Evolutionary conservation across 2,888 invertebrate species (phyloP), one percentile per base, ranked within the genome.

Genomic region (Agriopis aurantiaria): DNA sequence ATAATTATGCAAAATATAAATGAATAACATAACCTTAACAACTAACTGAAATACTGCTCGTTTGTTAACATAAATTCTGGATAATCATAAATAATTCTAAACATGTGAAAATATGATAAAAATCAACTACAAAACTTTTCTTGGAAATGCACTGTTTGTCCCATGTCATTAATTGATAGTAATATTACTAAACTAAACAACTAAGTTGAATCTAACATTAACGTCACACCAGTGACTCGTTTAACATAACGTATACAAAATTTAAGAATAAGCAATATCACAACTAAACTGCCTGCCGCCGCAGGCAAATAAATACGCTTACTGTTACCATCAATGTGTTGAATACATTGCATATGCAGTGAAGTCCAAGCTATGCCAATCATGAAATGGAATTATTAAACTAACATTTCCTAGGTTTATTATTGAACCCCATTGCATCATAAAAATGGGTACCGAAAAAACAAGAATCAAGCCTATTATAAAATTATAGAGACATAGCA

Each of bases 201-300:
- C 84, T 85, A 85, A 86, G 87, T 86, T 84, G 88, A 85, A 84
- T 85, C 86, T 89, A 91, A 89, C 65, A 92, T 92, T 93, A 91
- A 89, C 86, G 92, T 93, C 93, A 92, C 89, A 76, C 65, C 64
- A 71, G 85, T 88, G 92, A 93, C 93, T 83, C 71, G 74, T 88
- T 70, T 88, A 91, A 91, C 89, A 86, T 90, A 91, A 93, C 93
- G 93, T 94, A 94, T 94, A 94, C 93, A 88, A 91, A 90, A 86
- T 84, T 89, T 91, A 85, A 91, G 81, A 89, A 90, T 91, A 91
- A 86, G 85, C 91, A 89, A 93, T 94, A 94, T 94, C 94, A 94
- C 94, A 94, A 94, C 93, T 92, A 91, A 93, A 92, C 85, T 81
- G 80, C 89, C 92, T 83, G 88, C 77, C 60, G 58, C 71, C 66